phyloP scores from a whole-genome alignment of 2,888 invertebrate species.

The Pristionchus japonicus region DNA sequence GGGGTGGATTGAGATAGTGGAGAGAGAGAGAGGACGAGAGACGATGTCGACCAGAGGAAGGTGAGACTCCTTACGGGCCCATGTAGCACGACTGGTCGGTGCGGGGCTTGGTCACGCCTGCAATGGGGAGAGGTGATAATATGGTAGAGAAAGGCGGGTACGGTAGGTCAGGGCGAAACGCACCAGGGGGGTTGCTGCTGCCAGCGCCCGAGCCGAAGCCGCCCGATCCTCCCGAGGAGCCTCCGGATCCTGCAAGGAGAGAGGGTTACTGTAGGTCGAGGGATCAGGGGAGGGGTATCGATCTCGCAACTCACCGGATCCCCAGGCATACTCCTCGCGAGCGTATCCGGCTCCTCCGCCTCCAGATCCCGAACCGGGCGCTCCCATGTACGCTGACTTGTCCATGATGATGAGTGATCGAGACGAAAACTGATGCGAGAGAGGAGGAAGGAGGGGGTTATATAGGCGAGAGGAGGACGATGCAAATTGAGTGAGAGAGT shows the following conservation, averaged over 20 bases:
- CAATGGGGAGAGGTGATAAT: background rate
- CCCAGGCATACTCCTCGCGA: constrained; percentile 30
- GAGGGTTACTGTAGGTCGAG: background rate
- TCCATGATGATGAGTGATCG: constrained; percentile 7
- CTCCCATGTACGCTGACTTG: constrained; percentile 28
- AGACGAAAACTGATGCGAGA: background rate
- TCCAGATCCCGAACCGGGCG: background rate
- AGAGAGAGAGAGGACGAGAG: background rate
- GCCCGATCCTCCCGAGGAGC: background rate
- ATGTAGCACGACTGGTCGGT: constrained; percentile 39
- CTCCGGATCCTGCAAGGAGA: background rate
- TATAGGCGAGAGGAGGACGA: background rate
- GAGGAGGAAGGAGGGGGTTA: background rate
- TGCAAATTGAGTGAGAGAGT: background rate
- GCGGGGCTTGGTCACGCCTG: constrained; percentile 33
- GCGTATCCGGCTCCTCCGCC: constrained; percentile 26
- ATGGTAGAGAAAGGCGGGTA: background rate
- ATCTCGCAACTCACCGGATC: background rate
- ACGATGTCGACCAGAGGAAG: constrained; percentile 5
- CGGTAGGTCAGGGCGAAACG: background rate
- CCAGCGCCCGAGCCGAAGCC: constrained; percentile 5
- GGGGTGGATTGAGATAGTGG: background rate
- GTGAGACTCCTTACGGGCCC: background rate
- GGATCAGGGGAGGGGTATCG: background rate
- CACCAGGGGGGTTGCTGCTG: background rate